Conservation (phyloP, 2,797 vertebrate species). For the Muscicapa comitata region DNA sequence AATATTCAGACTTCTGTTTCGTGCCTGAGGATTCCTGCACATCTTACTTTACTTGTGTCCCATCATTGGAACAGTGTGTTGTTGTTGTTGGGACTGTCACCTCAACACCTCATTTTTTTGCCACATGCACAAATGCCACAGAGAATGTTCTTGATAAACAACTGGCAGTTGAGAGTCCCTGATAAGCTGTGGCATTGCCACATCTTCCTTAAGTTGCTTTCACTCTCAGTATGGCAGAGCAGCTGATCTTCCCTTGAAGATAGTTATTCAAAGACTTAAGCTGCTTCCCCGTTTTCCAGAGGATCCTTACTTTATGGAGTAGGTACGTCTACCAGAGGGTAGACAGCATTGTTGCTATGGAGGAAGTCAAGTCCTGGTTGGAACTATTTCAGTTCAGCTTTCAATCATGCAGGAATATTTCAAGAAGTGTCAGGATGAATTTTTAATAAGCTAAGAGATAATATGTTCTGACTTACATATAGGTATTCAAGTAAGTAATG, state of each 20-base stretch:
- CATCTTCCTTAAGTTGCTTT: background rate
- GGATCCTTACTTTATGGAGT: background rate
- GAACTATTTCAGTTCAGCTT: background rate
- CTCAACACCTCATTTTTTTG: background rate
- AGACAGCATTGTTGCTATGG: background rate
- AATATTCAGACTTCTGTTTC: background rate
- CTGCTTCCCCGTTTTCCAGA: background rate
- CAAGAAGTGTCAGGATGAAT: background rate
- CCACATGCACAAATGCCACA: background rate
- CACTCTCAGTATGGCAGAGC: background rate
- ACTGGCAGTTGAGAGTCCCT: background rate
- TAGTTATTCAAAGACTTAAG: background rate
- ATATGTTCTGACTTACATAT: background rate
- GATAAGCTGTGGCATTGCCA: background rate
- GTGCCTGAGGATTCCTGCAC: background rate
- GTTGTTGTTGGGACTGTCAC: background rate
- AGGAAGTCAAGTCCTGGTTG: background rate
- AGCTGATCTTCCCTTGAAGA: background rate
- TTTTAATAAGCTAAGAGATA: background rate
- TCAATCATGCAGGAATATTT: background rate
- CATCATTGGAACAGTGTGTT: background rate
- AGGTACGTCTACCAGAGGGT: background rate
- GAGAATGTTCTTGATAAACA: background rate
- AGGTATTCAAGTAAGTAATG: background rate
- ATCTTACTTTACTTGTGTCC: background rate